phyloP scores from a whole-genome alignment of 1,140 invertebrate species.

The Diabrotica virgifera region DNA sequence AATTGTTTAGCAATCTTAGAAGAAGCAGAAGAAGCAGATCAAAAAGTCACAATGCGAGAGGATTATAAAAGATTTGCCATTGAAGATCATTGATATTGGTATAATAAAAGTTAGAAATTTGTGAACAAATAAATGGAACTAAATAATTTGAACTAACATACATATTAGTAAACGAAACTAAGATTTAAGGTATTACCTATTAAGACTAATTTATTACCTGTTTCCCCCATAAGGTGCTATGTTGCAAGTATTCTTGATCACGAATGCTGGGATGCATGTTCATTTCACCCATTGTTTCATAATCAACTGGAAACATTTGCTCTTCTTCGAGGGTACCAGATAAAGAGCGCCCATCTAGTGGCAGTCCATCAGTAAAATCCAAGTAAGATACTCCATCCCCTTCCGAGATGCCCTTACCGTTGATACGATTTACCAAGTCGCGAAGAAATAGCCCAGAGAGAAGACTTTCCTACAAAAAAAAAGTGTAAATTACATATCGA shows the following conservation, averaged over 20 bases:
- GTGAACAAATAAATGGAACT: too few species aligned
- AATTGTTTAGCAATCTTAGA: too few species aligned
- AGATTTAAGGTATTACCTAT: too few species aligned
- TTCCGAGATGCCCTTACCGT: constrained; percentile 67
- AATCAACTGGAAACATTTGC: constrained; percentile 38
- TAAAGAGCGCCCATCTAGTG: constrained; percentile 31
- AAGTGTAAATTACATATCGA: not conserved
- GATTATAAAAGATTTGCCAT: too few species aligned
- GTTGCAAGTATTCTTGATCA: constrained; percentile 87
- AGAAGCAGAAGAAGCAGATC: too few species aligned
- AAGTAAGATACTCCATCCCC: constrained; percentile 56
- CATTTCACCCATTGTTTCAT: constrained; percentile 49
- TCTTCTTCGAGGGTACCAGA: constrained; percentile 35
- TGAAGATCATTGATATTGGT: too few species aligned
- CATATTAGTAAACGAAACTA: too few species aligned
- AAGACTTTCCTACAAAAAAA: constrained; percentile 22
- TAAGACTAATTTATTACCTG: constrained; percentile 53
- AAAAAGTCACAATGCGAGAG: too few species aligned
- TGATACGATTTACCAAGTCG: constrained; percentile 61
- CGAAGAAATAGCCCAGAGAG: constrained; percentile 62
- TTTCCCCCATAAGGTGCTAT: constrained; percentile 81
- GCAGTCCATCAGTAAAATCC: constrained; percentile 59
- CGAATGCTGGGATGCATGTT: constrained; percentile 72
- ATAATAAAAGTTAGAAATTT: too few species aligned
- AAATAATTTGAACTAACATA: too few species aligned